Conservation (phyloP, 2,888 invertebrate species). For the Pristionchus japonicus region DNA sequence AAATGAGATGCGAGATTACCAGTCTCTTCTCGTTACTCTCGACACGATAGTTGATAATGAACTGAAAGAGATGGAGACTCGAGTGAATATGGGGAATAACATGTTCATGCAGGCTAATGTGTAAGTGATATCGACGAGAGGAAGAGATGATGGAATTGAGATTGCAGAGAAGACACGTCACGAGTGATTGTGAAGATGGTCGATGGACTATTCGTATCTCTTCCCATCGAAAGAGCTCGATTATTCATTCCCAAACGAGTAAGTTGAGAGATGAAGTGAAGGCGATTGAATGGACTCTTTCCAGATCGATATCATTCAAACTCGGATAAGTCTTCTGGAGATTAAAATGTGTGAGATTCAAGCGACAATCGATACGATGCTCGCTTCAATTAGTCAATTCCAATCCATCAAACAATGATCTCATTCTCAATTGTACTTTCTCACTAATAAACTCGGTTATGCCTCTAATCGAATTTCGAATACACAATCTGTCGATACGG, state of each 20-base stretch:
- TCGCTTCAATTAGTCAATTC: constrained; percentile 28
- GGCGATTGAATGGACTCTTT: not conserved
- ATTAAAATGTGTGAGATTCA: constrained; percentile 24
- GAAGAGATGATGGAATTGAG: constrained; percentile 25
- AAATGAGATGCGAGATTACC: constrained; percentile 52
- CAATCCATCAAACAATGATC: constrained; percentile 26
- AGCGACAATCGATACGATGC: constrained; percentile 42
- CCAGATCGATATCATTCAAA: not conserved
- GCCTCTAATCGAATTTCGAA: not conserved
- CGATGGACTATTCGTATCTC: constrained; percentile 84
- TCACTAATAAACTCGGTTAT: not conserved
- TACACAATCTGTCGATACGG: not conserved
- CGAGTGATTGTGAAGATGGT: constrained; percentile 85
- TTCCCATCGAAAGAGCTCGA: constrained; percentile 83
- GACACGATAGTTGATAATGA: constrained; percentile 34
- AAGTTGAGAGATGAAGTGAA: not conserved
- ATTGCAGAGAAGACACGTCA: constrained; percentile 79
- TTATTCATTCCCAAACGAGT: constrained; percentile 83
- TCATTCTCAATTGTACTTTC: not conserved
- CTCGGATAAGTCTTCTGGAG: not conserved
- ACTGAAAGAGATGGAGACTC: constrained; percentile 23
- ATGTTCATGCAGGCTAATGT: constrained; percentile 45
- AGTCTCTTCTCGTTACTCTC: constrained; percentile 50
- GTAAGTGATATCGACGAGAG: not conserved
- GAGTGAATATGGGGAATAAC: constrained; percentile 46